Conservation (phyloP, 2,113 vertebrate genomes). For the Cryptotis parvus region DNA sequence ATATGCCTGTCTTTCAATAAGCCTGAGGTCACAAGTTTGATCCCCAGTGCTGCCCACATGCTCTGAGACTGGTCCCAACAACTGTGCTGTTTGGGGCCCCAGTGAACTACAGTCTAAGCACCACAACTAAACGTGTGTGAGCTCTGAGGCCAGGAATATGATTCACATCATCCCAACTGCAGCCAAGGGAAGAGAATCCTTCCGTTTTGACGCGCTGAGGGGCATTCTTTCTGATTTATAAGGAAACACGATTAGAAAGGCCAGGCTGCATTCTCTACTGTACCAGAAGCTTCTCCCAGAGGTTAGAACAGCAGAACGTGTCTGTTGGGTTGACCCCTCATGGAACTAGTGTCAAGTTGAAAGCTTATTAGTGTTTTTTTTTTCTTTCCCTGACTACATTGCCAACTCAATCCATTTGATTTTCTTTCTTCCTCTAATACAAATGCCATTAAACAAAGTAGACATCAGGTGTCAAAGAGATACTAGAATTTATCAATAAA, state of each 20-base stretch:
- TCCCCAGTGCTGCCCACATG: too few relatives aligned
- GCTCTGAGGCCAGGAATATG: too few relatives aligned
- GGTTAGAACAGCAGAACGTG: neutral
- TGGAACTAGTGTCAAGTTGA: neutral
- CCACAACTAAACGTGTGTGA: too few relatives aligned
- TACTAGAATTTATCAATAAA: neutral
- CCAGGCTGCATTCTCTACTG: neutral
- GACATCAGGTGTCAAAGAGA: neutral
- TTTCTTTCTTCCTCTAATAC: constrained; percentile 12
- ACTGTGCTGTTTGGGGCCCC: too few relatives aligned
- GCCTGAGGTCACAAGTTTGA: too few relatives aligned
- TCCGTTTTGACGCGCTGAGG: neutral
- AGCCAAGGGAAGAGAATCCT: too few relatives aligned
- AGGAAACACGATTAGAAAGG: neutral
- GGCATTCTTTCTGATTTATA: neutral
- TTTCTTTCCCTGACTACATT: neutral
- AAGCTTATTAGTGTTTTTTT: neutral
- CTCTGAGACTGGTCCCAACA: too few relatives aligned
- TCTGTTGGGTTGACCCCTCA: neutral
- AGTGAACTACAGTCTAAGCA: too few relatives aligned
- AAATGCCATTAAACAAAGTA: neutral
- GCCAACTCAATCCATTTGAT: neutral
- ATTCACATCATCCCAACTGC: too few relatives aligned
- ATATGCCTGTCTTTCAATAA: too few relatives aligned
- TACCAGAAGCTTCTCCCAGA: neutral